Percentiles rank a stretch among this genome's conserved stretches.
These are phyloP conservation scores for Strigamia crassipes DNA, from an alignment of 2,888 invertebrate species.

Conservation along the genomic window DNA sequence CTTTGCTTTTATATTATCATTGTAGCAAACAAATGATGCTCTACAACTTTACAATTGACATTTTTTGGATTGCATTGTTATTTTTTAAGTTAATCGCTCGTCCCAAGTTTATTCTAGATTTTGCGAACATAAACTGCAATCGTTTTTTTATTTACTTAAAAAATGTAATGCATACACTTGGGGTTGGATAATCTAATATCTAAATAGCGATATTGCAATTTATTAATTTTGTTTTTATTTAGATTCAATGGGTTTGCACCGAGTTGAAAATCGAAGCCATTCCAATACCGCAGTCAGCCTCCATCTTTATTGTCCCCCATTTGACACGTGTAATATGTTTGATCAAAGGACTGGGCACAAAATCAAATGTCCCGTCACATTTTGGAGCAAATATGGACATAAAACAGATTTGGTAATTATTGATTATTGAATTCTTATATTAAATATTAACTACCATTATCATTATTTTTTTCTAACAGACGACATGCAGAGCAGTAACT, in stretches of 20 bases:
- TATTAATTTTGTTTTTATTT: slow-evolving; percentile 50
- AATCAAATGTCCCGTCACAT: slow-evolving; percentile 75
- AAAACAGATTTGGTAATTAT: slow-evolving; percentile 61
- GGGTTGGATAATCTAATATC: too few relatives aligned
- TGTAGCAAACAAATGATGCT: too few relatives aligned
- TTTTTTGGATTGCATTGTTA: too few relatives aligned
- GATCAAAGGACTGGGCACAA: slow-evolving; percentile 86
- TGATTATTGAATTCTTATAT: background rate
- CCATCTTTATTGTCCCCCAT: slow-evolving; percentile 95
- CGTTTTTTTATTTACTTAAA: too few relatives aligned
- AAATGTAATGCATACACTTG: too few relatives aligned
- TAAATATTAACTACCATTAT: background rate
- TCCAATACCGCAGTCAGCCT: slow-evolving; percentile 86
- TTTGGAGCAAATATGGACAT: slow-evolving; percentile 90
- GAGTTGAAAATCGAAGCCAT: slow-evolving; percentile 92
- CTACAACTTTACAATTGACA: too few relatives aligned
- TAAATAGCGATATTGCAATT: too few relatives aligned
- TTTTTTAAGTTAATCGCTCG: too few relatives aligned
- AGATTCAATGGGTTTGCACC: slow-evolving; percentile 93
- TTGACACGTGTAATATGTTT: slow-evolving; percentile 83
- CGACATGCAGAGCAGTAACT: background rate
- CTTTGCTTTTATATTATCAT: too few relatives aligned
- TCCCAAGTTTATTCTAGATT: too few relatives aligned
- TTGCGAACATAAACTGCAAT: too few relatives aligned
- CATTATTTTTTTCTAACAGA: background rate